Conservation (phyloP, 92 coral and sea anemone genomes). For the Pocillopora meandrina region DNA sequence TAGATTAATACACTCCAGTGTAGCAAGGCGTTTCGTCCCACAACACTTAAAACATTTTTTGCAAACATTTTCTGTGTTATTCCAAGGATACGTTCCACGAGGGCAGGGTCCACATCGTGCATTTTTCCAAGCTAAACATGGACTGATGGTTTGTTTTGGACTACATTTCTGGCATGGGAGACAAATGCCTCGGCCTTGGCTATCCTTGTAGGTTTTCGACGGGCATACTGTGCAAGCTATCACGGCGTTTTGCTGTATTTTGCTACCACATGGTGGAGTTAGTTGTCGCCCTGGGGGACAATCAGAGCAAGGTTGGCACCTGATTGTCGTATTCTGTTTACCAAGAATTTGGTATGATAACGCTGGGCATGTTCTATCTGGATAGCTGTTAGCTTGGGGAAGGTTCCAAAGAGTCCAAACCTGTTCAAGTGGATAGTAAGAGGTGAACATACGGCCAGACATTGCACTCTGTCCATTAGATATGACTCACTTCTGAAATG, state of each 20-base stretch:
- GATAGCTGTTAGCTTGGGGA: background rate
- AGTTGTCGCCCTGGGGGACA: constrained; percentile 10
- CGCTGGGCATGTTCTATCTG: constrained; percentile 13
- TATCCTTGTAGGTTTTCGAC: background rate
- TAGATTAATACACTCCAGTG: constrained; percentile 9
- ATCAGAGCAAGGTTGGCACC: constrained; percentile 11
- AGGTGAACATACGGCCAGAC: background rate
- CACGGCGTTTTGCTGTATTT: background rate
- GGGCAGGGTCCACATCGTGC: constrained; percentile 29
- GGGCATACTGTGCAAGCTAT: background rate
- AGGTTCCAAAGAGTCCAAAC: constrained; percentile 3
- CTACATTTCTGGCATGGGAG: constrained; percentile 14
- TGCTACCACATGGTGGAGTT: constrained; percentile 29
- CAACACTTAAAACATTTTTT: constrained; percentile 15
- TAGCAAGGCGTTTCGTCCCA: background rate
- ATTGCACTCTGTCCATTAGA: too few relatives aligned
- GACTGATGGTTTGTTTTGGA: constrained; percentile 7
- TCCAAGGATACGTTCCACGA: constrained; percentile 12
- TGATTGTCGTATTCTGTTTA: background rate
- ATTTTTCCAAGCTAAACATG: background rate
- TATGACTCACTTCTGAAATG: too few relatives aligned
- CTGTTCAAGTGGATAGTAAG: background rate
- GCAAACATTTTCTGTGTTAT: background rate
- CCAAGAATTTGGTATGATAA: constrained; percentile 4
- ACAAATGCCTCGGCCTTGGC: background rate